Percentiles rank a stretch among this genome's conserved stretches.
These are phyloP conservation scores for Lacerta agilis DNA, from an alignment of 2,797 vertebrate genomes.

Conservation along the genomic window DNA sequence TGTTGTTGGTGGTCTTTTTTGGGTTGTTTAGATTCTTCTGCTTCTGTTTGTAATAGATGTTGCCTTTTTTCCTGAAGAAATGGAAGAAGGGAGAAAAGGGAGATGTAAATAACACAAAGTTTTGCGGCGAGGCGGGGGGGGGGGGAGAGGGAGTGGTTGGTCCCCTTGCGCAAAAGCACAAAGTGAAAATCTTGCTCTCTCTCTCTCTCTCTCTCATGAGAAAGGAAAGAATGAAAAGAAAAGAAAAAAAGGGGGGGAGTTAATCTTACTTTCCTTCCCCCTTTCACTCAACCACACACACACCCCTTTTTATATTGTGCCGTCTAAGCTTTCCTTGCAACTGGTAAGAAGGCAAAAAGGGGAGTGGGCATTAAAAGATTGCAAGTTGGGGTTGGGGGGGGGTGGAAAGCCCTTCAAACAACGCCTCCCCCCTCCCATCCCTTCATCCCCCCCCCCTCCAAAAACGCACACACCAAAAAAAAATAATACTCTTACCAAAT, in stretches of 20 bases:
- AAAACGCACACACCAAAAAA: not conserved
- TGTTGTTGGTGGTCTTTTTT: too few relatives aligned
- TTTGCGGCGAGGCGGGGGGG: too few relatives aligned
- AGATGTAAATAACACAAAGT: too few relatives aligned
- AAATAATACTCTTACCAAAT: not conserved
- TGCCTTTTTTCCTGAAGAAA: too few relatives aligned
- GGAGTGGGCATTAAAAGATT: not conserved
- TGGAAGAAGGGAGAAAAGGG: too few relatives aligned
- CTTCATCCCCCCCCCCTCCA: not conserved
- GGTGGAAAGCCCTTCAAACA: not conserved
- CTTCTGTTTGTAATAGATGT: too few relatives aligned
- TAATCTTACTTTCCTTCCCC: not conserved
- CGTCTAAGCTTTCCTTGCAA: slow-evolving; percentile 29
- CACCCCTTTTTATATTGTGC: slow-evolving; percentile 15
- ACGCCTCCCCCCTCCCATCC: not conserved
- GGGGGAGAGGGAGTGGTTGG: too few relatives aligned
- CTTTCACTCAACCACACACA: not conserved
- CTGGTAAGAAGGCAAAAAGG: not conserved
- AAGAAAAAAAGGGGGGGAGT: not conserved
- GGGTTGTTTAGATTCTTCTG: too few relatives aligned
- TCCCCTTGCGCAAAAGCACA: not conserved
- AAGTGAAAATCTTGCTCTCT: not conserved
- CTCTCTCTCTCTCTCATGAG: not conserved
- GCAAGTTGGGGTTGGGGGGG: not conserved
- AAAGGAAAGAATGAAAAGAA: not conserved